Evolutionary conservation across 2,113 vertebrate species (phyloP).

Genomic region (Siphamia tubifer): DNA sequence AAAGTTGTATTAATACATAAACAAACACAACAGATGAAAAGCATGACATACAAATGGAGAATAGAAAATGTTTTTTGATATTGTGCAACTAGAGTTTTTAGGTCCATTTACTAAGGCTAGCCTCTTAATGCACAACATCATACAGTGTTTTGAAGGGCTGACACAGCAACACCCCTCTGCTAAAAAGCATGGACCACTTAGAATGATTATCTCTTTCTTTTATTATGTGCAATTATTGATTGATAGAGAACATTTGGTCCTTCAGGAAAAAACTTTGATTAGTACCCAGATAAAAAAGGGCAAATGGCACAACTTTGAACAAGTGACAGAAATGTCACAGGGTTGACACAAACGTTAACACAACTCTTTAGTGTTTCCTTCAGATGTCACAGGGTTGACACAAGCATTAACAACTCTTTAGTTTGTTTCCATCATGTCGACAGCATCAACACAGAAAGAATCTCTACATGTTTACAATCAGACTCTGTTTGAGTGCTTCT

Average conservation of each 20-base stretch:
- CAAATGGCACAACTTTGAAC: slow-evolving; percentile 61
- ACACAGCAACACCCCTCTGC: slow-evolving; percentile 49
- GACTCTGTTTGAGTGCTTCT: slow-evolving; percentile 25
- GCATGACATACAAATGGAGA: slow-evolving; percentile 57
- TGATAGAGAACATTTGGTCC: slow-evolving; percentile 75
- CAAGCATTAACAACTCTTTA: slow-evolving; percentile 14
- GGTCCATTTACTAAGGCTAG: slow-evolving; percentile 75
- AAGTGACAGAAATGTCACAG: slow-evolving; percentile 29
- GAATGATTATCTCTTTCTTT: slow-evolving; percentile 69
- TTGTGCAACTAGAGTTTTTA: slow-evolving; percentile 74
- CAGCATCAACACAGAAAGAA: slow-evolving; percentile 22
- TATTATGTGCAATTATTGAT: slow-evolving; percentile 70
- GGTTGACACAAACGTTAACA: slow-evolving; percentile 16
- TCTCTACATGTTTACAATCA: slow-evolving; percentile 51
- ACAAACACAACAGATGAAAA: slow-evolving; percentile 50
- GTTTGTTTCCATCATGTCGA: slow-evolving; percentile 10
- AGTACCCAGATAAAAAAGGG: slow-evolving; percentile 42
- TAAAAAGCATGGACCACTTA: slow-evolving; percentile 50
- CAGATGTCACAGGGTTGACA: slow-evolving; percentile 22
- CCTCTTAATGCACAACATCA: slow-evolving; percentile 65
- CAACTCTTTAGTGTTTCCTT: slow-evolving; percentile 2
- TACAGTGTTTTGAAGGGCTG: slow-evolving; percentile 66
- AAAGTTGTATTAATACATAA: slow-evolving; percentile 60
- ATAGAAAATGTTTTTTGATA: slow-evolving; percentile 54
- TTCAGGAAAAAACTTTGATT: slow-evolving; percentile 46